These are phyloP conservation scores for Solea solea DNA, from an alignment of 2,113 vertebrate species.

Conservation along the genomic window DNA sequence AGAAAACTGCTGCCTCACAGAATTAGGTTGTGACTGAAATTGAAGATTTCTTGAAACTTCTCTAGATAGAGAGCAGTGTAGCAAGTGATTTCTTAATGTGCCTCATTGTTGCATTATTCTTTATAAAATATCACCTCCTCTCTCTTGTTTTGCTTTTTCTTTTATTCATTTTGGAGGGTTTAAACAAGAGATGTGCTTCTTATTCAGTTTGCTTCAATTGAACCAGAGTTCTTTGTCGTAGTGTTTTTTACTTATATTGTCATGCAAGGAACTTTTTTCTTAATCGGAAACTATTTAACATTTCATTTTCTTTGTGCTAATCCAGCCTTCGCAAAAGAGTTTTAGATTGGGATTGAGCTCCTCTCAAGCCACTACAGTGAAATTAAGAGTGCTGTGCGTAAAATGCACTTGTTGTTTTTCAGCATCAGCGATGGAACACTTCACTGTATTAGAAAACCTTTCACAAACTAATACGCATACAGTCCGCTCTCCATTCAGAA, in stretches of 20 bases:
- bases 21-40: not conserved
- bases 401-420: slow-evolving; percentile 26
- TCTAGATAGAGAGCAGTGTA: not conserved
- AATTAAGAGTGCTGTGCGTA: not conserved
- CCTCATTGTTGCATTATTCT: slow-evolving; percentile 9
- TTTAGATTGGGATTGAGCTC: not conserved
- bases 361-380: slow-evolving; percentile 9
- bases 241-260: slow-evolving; percentile 7
- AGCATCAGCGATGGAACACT: slow-evolving; percentile 27
- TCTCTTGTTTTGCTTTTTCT: slow-evolving; percentile 27
- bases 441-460: slow-evolving; percentile 31
- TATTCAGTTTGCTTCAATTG: not conserved
- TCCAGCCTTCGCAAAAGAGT: not conserved
- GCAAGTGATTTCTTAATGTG: slow-evolving; percentile 13
- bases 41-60: not conserved
- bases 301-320: slow-evolving; percentile 3
- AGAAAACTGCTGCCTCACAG: not conserved
- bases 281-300: not conserved
- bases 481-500: slow-evolving; percentile 23
- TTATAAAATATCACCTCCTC: not conserved
- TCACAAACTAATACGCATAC: slow-evolving; percentile 18
- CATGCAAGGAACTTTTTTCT: not conserved
- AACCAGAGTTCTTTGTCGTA: not conserved
- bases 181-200: no score
- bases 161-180: slow-evolving; percentile 20